Evolutionary conservation across 64 coral and sea anemone genomes (phyloP).

Genomic region (Pachyseris speciosa): DNA sequence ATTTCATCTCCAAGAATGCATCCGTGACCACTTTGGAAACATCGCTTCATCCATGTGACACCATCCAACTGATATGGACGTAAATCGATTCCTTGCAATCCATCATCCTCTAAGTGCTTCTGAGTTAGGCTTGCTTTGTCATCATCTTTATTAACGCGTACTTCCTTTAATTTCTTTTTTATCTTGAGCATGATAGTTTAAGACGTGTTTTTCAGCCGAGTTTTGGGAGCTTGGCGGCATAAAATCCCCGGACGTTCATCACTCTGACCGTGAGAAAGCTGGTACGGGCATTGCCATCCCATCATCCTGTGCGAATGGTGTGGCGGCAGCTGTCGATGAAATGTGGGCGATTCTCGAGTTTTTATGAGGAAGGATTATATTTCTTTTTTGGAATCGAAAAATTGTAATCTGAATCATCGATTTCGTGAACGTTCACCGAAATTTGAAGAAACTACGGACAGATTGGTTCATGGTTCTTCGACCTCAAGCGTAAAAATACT

Average conservation of each 20-base stretch:
- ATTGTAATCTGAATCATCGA: too few species aligned
- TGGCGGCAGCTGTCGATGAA: background rate
- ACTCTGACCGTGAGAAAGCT: background rate
- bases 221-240: background rate
- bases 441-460: too few species aligned
- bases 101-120: constrained; percentile 48
- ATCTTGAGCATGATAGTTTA: constrained; percentile 23
- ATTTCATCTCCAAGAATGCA: constrained; percentile 93
- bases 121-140: constrained; percentile 40
- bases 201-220: background rate
- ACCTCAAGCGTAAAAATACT: too few species aligned
- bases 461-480: too few species aligned
- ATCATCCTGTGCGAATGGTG: background rate
- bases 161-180: constrained; percentile 34
- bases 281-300: background rate
- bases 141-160: constrained; percentile 1
- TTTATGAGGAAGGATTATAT: too few species aligned
- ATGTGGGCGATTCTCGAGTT: too few species aligned
- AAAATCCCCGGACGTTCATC: background rate
- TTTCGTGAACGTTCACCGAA: too few species aligned
- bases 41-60: constrained; percentile 58
- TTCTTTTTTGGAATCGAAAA: too few species aligned
- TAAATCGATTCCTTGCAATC: constrained; percentile 66
- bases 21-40: constrained; percentile 45
- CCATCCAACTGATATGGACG: constrained; percentile 83